Evolutionary conservation across 1,140 invertebrate species (phyloP).

Genomic region (Brachionus calyciflorus): DNA sequence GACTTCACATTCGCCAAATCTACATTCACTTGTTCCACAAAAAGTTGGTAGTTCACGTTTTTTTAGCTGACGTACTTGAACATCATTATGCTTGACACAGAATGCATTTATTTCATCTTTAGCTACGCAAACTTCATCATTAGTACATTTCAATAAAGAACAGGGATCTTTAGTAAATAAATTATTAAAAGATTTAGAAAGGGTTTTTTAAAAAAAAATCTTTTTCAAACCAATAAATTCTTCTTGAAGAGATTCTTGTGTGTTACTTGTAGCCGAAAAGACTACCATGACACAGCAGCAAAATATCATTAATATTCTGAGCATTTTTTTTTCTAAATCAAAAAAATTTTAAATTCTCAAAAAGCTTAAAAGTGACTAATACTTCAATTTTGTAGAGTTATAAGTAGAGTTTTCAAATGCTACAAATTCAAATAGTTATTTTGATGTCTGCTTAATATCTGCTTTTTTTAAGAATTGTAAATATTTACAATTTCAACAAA

Average conservation of each 20-base stretch:
- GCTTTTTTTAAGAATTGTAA: too few species aligned
- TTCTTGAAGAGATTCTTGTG: not conserved
- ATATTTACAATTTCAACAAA: too few species aligned
- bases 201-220: not conserved
- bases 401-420: too few species aligned
- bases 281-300: not conserved
- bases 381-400: too few species aligned
- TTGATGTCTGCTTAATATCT: too few species aligned
- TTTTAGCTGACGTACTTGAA: not conserved
- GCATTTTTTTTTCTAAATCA: not conserved
- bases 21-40: slow-evolving; percentile 33
- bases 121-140: not conserved
- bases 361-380: too few species aligned
- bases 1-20: slow-evolving; percentile 45
- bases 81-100: not conserved
- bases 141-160: not conserved
- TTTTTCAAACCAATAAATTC: slow-evolving; percentile 14
- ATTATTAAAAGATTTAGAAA: not conserved
- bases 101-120: slow-evolving; percentile 20
- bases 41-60: slow-evolving; percentile 30
- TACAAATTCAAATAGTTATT: too few species aligned
- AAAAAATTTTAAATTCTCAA: too few species aligned
- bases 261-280: not conserved
- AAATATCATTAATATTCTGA: not conserved
- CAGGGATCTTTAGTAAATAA: not conserved